Evolutionary conservation across 2,888 invertebrate species (phyloP).

Genomic region (Cepaea hortensis): DNA sequence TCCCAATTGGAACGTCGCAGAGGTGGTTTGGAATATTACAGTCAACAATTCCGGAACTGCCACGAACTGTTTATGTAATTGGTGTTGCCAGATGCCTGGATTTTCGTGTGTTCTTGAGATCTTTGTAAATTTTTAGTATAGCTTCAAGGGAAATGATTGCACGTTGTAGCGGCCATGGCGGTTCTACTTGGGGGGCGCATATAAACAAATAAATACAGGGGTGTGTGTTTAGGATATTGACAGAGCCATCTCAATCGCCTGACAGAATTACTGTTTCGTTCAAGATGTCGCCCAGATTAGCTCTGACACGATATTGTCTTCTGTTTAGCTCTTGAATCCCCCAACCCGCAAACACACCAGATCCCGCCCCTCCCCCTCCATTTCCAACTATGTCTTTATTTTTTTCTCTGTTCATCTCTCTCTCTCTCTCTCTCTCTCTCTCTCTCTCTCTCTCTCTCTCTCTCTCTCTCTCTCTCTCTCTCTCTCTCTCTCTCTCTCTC

Average conservation of each 20-base stretch:
- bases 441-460: no score
- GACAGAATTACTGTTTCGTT: neutral
- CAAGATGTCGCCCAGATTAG: neutral
- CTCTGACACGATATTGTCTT: neutral
- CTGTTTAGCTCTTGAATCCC: no score
- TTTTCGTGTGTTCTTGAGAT: slow-evolving; percentile 34
- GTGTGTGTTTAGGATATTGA: slow-evolving; percentile 8
- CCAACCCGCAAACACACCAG: no score
- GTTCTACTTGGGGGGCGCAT: slow-evolving; percentile 9
- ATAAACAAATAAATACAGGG: slow-evolving; percentile 12
- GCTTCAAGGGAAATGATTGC: slow-evolving; percentile 12
- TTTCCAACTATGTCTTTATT: neutral
- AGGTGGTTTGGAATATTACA: slow-evolving; percentile 4
- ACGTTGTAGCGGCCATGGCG: neutral
- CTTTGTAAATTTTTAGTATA: slow-evolving; percentile 32
- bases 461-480: neutral
- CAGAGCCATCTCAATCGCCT: neutral
- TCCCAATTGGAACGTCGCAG: slow-evolving; percentile 8
- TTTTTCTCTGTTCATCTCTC: neutral
- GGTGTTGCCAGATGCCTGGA: slow-evolving; percentile 24
- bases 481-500: neutral
- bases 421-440: no score
- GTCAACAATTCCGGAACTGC: slow-evolving; percentile 39
- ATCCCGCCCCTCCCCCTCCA: neutral
- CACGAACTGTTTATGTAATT: slow-evolving; percentile 39